Evolutionary conservation across 2,888 invertebrate species (phyloP), one percentile per base, ranked within the genome.

Genomic region (Dryocosmus kuriphilus): DNA sequence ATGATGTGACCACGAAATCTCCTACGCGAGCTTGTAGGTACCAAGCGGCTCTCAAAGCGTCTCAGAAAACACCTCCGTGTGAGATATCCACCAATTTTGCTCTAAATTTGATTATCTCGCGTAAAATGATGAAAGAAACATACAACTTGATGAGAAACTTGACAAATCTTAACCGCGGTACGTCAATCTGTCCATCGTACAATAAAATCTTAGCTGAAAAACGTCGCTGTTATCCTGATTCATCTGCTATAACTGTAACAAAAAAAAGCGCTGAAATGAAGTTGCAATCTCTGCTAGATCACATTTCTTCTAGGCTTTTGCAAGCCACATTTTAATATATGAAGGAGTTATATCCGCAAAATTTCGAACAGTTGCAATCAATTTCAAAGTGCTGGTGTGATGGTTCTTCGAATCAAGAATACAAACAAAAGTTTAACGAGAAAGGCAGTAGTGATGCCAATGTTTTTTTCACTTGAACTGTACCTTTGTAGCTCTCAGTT

Each of bases 11-110:
- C n/a, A n/a, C n/a, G n/a, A n/a, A n/a, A n/a, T n/a, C n/a, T n/a
- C n/a, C n/a, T n/a, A n/a, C 35, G 24, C 61, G 74, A 57, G 74
- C 74, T 6, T 22, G 55, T 5, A 74, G 57, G 24, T 74, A 74
- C 57, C 51, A 74, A 57, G 41, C 38, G 57, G 61, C 60, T n/a
- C 60, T 24, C 22, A 27, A 62, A 6, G 51, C 22, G 22, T 14
- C 46, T 51, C 16, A 63, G 51, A 63, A 75, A 51, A 16, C 63
- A n/a, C 16, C 63, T 63, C 63, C 24, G 24, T 24, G 24, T 51
- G 75, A 75, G 62, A 63, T 75, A 30, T 75, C 75, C 22, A 63
- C 63, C 32, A 63, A 75, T 41, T 16, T 32, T 46, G 35, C 55
- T 38, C 65, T 63, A 8, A 75, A 65, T 63, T 27, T 75, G 32